Evolutionary conservation across 2,888 invertebrate species (phyloP), one percentile per base, ranked within the genome.

Genomic region (Microplitis manilae): DNA sequence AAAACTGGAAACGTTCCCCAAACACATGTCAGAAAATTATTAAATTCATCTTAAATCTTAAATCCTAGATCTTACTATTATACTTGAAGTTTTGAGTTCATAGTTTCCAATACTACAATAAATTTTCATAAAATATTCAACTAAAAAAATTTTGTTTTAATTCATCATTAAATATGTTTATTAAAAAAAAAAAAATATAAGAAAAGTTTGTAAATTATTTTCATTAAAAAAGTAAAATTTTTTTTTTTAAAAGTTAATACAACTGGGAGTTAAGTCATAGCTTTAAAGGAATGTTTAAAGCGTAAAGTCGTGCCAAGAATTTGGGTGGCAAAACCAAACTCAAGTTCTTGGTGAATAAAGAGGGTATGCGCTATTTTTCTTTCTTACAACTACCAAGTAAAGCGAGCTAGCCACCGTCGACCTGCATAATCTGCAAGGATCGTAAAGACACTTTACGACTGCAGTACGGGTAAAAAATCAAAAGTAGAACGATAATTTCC

Each of bases 301-400:
- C 50, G 8, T 50, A 50, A 50, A 13, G 13, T 50, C 9, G 50
- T 50, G 50, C 8, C 50, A 50, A 50, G 50, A 50, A 50, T 50
- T 50, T 64, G 62, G 73, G 67, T 59, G 65, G 73, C 50, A 59
- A 50, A 73, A 72, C 17, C 62, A 64, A 61, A 71, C 60, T 39
- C 61, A 62, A 15, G 62, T 61, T 61, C 17, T 39, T 61, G 60
- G 69, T 20, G 20, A 67, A 38, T 65, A 65, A 65, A 30, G 67
- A 67, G 67, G 2, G n/a, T 50, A 50, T 50, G 13, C 50, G 50
- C 50, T 50, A 50, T 50, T 50, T 50, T 50, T 50, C 50, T 50
- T 50, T 50, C 50, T 50, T 50, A 50, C 50, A 8, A 13, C 13
- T 50, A 13, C 50, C 13, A 13, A 50, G 9, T 50, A 50, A 30